These are phyloP conservation scores for Dinomys branickii DNA, from an alignment of 2,113 vertebrate species.

Conservation along the genomic window DNA sequence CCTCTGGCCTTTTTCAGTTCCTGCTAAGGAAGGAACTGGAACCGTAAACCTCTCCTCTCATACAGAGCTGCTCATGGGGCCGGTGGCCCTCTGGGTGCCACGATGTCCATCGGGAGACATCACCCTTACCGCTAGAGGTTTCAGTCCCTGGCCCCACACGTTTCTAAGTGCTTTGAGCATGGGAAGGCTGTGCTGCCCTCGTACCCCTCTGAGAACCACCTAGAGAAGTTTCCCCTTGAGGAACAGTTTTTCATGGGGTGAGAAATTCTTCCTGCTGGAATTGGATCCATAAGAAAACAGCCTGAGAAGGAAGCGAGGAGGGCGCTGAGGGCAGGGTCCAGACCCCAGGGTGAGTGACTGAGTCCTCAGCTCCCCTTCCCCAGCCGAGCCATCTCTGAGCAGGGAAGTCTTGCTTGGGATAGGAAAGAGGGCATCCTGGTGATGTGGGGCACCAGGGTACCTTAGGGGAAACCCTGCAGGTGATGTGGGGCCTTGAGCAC, in stretches of 20 bases:
- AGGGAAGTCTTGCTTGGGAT: background rate
- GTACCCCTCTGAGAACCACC: background rate
- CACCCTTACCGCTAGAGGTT: no score
- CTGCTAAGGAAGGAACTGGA: background rate
- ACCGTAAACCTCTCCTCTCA: background rate
- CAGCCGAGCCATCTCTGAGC: background rate
- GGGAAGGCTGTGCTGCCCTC: background rate
- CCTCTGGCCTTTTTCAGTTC: background rate
- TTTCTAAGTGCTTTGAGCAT: background rate
- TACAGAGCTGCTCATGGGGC: background rate
- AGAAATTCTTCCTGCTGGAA: background rate
- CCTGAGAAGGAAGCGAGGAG: background rate
- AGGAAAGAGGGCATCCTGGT: background rate
- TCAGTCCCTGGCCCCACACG: background rate
- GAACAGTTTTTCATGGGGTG: background rate
- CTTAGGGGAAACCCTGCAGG: background rate
- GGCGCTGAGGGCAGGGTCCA: fast-evolving
- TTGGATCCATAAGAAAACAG: background rate
- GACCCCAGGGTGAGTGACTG: background rate
- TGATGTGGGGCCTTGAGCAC: no score
- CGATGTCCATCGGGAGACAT: background rate
- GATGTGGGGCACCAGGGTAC: background rate
- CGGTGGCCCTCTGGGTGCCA: background rate
- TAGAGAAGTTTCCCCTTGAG: background rate
- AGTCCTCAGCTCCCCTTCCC: background rate